These are phyloP conservation scores for Eriocheir sinensis DNA, from an alignment of 1,140 invertebrate genomes.

Conservation along the genomic window DNA sequence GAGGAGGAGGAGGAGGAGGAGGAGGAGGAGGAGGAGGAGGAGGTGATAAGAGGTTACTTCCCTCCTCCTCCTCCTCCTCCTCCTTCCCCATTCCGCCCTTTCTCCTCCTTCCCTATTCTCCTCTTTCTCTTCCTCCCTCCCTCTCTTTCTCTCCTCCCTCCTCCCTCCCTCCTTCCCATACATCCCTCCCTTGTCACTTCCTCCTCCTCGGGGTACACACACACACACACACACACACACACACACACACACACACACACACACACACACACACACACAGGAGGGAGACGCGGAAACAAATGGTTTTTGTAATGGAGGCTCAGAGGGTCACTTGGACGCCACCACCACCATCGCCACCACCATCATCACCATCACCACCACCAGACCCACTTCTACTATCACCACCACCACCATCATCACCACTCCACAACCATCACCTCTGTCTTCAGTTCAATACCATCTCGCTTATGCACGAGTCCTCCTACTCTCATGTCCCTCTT, in stretches of 20 bases:
- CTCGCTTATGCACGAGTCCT: no score
- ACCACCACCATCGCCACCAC: not conserved
- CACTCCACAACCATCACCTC: no score
- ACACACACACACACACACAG: no score
- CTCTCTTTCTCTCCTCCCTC: not conserved
- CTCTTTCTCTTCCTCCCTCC: no score
- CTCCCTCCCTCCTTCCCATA: not conserved
- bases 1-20: not conserved
- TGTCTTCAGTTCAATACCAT: no score
- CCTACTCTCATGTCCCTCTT: no score
- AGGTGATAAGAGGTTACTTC: not conserved
- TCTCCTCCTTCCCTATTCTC: no score
- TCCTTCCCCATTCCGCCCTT: no score
- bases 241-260: no score
- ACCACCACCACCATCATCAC: no score
- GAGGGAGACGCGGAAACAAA: slow-evolving; percentile 19
- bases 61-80: not conserved
- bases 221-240: slow-evolving; percentile 17
- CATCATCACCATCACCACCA: no score
- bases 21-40: not conserved
- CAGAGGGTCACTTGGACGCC: not conserved
- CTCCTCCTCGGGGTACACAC: not conserved
- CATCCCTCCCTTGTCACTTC: not conserved
- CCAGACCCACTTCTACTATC: no score
- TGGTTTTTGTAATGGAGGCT: slow-evolving; percentile 3